phyloP scores from a whole-genome alignment of 2,797 vertebrate genomes.

The Arrhamphus sclerolepis region DNA sequence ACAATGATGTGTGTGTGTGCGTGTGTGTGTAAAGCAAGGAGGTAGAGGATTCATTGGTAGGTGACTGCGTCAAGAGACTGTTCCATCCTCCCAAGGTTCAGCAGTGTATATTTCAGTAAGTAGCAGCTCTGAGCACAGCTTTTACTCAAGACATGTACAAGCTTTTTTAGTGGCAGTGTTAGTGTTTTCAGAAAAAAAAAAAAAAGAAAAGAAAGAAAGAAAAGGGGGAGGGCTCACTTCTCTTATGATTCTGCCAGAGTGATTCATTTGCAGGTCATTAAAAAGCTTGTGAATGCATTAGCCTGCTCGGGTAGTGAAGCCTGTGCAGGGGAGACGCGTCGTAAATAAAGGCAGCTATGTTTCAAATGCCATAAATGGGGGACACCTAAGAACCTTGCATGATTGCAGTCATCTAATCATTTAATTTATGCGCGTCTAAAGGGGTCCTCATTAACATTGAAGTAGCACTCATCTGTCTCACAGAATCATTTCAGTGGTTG shows the following conservation, averaged over 20 bases:
- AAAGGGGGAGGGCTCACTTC: conserved; percentile 21
- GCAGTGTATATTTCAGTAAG: conserved; percentile 34
- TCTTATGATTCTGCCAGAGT: conserved; percentile 72
- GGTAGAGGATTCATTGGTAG: conserved; percentile 59
- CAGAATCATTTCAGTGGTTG: conserved; percentile 78
- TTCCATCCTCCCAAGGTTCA: conserved; percentile 26
- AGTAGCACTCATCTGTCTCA: conserved; percentile 81
- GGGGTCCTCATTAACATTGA: conserved; percentile 84
- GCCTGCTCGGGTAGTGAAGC: conserved; percentile 76
- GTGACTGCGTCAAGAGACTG: conserved; percentile 34
- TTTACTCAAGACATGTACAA: conserved; percentile 37
- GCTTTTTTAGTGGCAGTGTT: conserved; percentile 56
- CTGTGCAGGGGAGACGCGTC: conserved; percentile 59
- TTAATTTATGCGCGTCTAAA: conserved; percentile 84
- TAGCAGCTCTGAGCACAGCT: conserved; percentile 25
- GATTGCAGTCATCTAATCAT: conserved; percentile 82
- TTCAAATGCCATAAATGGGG: conserved; percentile 82
- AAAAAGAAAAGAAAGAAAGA: too few relatives aligned
- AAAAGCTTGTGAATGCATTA: conserved; percentile 71
- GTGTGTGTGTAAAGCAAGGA: conserved; percentile 17
- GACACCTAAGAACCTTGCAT: conserved; percentile 79
- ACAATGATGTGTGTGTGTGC: conserved; percentile 48
- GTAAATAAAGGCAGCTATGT: conserved; percentile 80
- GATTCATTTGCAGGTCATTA: conserved; percentile 81
- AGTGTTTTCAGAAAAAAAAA: conserved; percentile 43